Conservation (phyloP, 2,113 vertebrate species). For the Larimichthys polyactis region DNA sequence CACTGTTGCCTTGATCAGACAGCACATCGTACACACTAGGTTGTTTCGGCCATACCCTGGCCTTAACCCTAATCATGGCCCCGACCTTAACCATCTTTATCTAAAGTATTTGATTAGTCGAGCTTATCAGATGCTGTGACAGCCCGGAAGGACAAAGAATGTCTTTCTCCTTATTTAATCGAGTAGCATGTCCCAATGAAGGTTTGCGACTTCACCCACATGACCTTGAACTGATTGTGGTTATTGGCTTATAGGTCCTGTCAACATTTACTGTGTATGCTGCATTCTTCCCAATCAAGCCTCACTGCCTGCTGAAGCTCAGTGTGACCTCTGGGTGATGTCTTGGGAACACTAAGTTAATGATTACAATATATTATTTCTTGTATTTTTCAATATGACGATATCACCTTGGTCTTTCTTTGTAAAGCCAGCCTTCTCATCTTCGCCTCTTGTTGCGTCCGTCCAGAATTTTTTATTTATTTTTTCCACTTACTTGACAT, state of each 20-base stretch:
- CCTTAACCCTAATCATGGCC: slow-evolving; percentile 19
- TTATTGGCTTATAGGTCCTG: slow-evolving; percentile 32
- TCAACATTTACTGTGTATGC: slow-evolving; percentile 18
- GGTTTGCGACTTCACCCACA: slow-evolving; percentile 21
- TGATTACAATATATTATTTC: not conserved
- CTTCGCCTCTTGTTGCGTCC: not conserved
- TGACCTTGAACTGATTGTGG: slow-evolving; percentile 31
- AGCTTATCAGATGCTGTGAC: slow-evolving; percentile 37
- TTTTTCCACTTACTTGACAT: slow-evolving; percentile 2
- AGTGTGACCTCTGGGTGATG: slow-evolving; percentile 5
- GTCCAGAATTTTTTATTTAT: not conserved
- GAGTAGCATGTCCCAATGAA: not conserved
- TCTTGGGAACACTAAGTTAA: not conserved
- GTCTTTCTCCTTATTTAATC: slow-evolving; percentile 31
- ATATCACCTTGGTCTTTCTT: not conserved
- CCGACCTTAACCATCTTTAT: slow-evolving; percentile 3
- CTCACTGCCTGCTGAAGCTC: not conserved
- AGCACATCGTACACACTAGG: not conserved
- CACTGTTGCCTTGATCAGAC: not conserved
- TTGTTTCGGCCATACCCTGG: not conserved
- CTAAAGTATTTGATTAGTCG: slow-evolving; percentile 43
- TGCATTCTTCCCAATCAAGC: slow-evolving; percentile 8
- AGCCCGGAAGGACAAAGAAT: slow-evolving; percentile 38
- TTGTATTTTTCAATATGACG: not conserved
- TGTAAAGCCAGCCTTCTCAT: slow-evolving; percentile 1